Conservation (phyloP, 2,888 invertebrate species). For the Volucella inanis region DNA sequence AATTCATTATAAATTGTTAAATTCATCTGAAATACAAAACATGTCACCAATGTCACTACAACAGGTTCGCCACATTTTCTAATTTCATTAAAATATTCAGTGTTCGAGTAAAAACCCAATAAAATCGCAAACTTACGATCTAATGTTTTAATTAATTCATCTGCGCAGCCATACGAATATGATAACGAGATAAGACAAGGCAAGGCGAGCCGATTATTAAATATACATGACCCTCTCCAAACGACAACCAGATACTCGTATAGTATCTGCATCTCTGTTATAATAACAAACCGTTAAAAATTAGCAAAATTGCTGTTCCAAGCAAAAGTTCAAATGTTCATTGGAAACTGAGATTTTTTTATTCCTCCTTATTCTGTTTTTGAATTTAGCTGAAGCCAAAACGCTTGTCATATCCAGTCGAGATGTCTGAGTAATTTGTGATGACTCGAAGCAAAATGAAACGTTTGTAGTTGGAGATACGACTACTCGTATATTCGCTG, state of each 20-base stretch:
- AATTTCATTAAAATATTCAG: conserved; percentile 68
- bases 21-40: conserved; percentile 43
- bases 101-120: conserved; percentile 58
- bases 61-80: conserved; percentile 45
- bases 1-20: conserved; percentile 38
- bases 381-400: neutral
- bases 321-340: conserved; percentile 52
- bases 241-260: neutral
- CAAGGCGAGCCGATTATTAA: conserved; percentile 26
- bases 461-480: conserved; percentile 50
- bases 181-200: no score
- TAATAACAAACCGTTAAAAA: conserved; percentile 69
- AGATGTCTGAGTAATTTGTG: conserved; percentile 57
- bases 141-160: conserved; percentile 65
- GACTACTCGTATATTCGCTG: conserved; percentile 2
- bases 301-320: conserved; percentile 58
- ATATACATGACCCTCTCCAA: conserved; percentile 15
- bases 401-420: conserved; percentile 43
- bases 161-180: conserved; percentile 9
- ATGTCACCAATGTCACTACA: conserved; percentile 20
- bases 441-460: conserved; percentile 59
- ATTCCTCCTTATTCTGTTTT: neutral
- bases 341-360: neutral
- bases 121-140: conserved; percentile 68
- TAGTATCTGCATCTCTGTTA: conserved; percentile 16